Percentiles rank a stretch among this genome's conserved stretches.
Evolutionary conservation across 1,140 invertebrate genomes (phyloP).

Genomic region (Drosophila leontia): DNA sequence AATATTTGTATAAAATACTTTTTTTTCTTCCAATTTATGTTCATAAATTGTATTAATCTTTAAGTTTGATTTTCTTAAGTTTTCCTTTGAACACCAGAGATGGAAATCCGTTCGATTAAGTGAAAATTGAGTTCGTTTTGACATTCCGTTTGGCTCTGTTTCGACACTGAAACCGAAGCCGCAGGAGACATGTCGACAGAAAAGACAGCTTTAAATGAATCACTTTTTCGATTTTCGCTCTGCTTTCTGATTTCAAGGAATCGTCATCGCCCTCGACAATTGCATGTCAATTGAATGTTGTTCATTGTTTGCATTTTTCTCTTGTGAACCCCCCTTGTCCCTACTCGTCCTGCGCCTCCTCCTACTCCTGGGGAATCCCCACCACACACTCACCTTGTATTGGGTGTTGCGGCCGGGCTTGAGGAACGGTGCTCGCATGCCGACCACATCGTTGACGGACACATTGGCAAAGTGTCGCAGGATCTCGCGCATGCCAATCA

Average conservation of each 20-base stretch:
- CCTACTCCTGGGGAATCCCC: neutral
- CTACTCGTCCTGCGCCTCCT: neutral
- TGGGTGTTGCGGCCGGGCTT: slow-evolving; percentile 96
- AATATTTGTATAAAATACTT: neutral
- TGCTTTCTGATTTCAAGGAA: slow-evolving; percentile 35
- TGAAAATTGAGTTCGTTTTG: slow-evolving; percentile 18
- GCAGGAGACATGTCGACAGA: neutral
- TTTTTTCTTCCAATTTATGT: neutral
- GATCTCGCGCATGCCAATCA: slow-evolving; percentile 97
- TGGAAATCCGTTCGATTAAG: neutral
- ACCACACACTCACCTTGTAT: slow-evolving; percentile 89
- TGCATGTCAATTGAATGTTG: slow-evolving; percentile 42
- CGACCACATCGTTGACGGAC: slow-evolving; percentile 92
- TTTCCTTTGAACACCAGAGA: neutral
- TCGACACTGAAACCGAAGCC: neutral
- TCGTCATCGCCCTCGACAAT: slow-evolving; percentile 27
- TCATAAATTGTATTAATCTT: neutral
- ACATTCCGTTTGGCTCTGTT: slow-evolving; percentile 6
- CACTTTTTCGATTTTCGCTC: slow-evolving; percentile 34
- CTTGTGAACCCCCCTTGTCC: neutral
- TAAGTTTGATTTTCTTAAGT: neutral
- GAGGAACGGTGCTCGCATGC: slow-evolving; percentile 95
- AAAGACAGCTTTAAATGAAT: slow-evolving; percentile 29
- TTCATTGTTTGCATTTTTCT: slow-evolving; percentile 47
- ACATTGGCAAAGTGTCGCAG: slow-evolving; percentile 93